These are phyloP conservation scores for Boleophthalmus pectinirostris DNA, from an alignment of 2,113 vertebrate species.

Conservation along the genomic window DNA sequence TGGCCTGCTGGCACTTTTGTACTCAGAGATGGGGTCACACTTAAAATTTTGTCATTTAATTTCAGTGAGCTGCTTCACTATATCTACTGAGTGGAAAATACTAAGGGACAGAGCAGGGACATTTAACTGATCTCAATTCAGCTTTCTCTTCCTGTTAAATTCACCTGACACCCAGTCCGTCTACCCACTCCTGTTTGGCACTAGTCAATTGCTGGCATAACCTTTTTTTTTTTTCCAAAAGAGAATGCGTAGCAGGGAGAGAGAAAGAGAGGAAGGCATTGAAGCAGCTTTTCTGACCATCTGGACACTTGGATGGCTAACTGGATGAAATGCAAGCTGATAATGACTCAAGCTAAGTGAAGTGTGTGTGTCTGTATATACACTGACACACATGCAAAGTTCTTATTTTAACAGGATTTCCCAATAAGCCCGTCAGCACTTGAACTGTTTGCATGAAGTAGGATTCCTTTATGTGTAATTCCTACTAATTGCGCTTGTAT, in stretches of 20 bases:
- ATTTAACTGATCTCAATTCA: constrained; percentile 43
- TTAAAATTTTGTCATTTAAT: constrained; percentile 27
- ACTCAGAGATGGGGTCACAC: constrained; percentile 21
- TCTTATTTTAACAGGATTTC: constrained; percentile 70
- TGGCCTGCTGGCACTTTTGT: constrained; percentile 29
- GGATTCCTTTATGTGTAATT: constrained; percentile 61
- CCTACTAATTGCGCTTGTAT: constrained; percentile 46
- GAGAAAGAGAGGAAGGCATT: constrained; percentile 50
- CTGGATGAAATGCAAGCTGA: constrained; percentile 74
- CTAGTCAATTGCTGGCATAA: constrained; percentile 54
- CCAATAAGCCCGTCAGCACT: constrained; percentile 60
- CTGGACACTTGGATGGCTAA: constrained; percentile 77
- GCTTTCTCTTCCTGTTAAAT: constrained; percentile 42
- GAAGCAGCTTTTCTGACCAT: constrained; percentile 78
- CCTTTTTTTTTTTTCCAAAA: constrained; percentile 54
- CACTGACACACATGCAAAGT: constrained; percentile 34
- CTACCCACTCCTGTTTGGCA: constrained; percentile 46
- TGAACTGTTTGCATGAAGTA: constrained; percentile 51
- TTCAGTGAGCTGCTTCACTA: constrained; percentile 14
- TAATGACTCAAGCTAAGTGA: constrained; percentile 74
- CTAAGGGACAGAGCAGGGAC: constrained; percentile 23
- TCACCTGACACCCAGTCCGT: constrained; percentile 60
- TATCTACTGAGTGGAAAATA: constrained; percentile 34
- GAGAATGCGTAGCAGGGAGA: constrained; percentile 46
- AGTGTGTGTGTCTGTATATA: constrained; percentile 44